These are phyloP conservation scores for Philopedon plagiatum DNA, from an alignment of 2,888 invertebrate genomes.

Conservation along the genomic window DNA sequence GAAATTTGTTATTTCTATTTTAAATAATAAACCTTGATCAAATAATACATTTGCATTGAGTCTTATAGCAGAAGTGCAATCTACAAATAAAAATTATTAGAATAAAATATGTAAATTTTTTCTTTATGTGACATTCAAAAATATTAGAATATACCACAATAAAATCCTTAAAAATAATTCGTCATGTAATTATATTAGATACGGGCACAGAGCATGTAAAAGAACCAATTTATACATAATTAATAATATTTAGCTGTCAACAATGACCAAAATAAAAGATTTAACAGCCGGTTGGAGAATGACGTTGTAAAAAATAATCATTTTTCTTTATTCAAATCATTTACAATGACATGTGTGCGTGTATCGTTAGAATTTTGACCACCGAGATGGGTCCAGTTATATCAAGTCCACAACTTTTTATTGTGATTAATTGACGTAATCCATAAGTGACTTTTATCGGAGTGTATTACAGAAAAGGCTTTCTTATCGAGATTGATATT, in stretches of 20 bases:
- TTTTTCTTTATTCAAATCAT: constrained; percentile 46
- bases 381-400: constrained; percentile 12
- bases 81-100: no score
- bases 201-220: constrained; percentile 32
- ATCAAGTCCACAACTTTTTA: constrained; percentile 27
- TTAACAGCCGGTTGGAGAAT: constrained; percentile 23
- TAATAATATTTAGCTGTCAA: constrained; percentile 42
- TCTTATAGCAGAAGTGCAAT: no score
- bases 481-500: constrained; percentile 33
- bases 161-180: neutral
- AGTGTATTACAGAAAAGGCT: constrained; percentile 12
- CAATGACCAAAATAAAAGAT: constrained; percentile 34
- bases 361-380: constrained; percentile 37
- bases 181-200: constrained; percentile 41
- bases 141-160: no score
- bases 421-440: constrained; percentile 42
- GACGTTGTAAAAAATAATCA: constrained; percentile 44
- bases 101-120: no score
- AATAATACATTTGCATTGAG: no score
- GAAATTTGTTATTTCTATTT: no score
- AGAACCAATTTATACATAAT: constrained; percentile 28
- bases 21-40: no score
- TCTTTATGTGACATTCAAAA: no score
- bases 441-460: constrained; percentile 24
- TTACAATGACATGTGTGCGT: constrained; percentile 12